A percentile compares a stretch with the other conserved stretches of the same genome.
These are phyloP conservation scores for Datnioides undecimradiatus DNA, from an alignment of 2,113 vertebrate genomes.

Conservation along the genomic window DNA sequence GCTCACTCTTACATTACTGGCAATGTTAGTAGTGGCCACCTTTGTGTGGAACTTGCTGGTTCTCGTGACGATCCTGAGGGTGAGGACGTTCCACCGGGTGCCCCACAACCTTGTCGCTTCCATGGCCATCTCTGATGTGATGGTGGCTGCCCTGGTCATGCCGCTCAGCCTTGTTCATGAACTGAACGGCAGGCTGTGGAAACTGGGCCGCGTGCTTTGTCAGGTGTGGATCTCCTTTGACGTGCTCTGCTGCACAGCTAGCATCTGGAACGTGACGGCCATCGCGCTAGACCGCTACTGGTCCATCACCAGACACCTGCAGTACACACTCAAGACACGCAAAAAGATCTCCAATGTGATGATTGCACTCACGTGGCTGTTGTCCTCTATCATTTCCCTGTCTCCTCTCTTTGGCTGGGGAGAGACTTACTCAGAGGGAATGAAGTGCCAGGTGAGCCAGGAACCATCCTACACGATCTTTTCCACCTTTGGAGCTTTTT, in stretches of 20 bases:
- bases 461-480: constrained; percentile 95
- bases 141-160: constrained; percentile 97
- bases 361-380: constrained; percentile 93
- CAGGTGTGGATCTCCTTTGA: constrained; percentile 96
- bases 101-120: constrained; percentile 98
- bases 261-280: constrained; percentile 98
- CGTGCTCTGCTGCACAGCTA: constrained; percentile 97
- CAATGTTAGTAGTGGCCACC: constrained; percentile 91
- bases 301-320: constrained; percentile 95
- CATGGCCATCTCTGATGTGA: constrained; percentile 94
- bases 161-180: constrained; percentile 94
- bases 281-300: constrained; percentile 98
- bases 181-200: constrained; percentile 90
- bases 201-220: constrained; percentile 90
- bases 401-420: constrained; percentile 96
- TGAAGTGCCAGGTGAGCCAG: constrained; percentile 94
- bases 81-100: constrained; percentile 93
- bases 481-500: constrained; percentile 97
- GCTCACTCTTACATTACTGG: constrained; percentile 89
- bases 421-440: constrained; percentile 90
- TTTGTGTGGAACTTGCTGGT: constrained; percentile 96
- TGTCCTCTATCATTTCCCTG: constrained; percentile 93
- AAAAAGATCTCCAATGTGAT: constrained; percentile 92
- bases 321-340: constrained; percentile 92
- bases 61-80: constrained; percentile 93